Base-by-base conservation (phyloP, 2,797 vertebrate species). In the Cirrhinus molitorella region DNA sequence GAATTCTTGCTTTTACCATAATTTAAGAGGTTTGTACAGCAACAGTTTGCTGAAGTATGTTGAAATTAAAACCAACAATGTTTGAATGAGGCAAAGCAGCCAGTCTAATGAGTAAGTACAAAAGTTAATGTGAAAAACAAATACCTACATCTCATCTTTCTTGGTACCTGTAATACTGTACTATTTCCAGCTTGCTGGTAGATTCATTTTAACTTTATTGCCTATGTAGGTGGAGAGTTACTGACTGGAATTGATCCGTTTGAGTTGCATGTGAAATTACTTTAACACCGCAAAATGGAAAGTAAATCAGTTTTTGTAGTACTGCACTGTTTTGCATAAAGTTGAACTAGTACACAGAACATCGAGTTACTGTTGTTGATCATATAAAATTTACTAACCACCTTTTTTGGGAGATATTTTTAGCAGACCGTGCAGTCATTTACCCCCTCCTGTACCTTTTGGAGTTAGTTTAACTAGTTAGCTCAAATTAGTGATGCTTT, bases 181-280 rank as follows among this genome's bases (percentile, higher is more conserved):
- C n/a, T 31, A 73, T 47, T 49, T 73, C 57, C 57, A 73, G 28
- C 16, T 59, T 81, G 80, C 45, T 66, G 57, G 25, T 73, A 51
- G 70, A 63, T 61, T 73, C 2, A 63, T 81, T 74, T 81, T 0
- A 23, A 40, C 45, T 65, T 47, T 23, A 55, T 31, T 37, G 43
- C 68, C 7, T 4, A 23, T 63, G 79, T 61, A 57, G 68, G 25
- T 72, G 67, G 25, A 61, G 40, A 23, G 67, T 70, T 45, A 68
- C 51, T 80, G 6, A 55, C 51, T 70, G 49, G 23, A 40, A 70
- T 17, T 34, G 67, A 47, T 80, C 25, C n/a, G 37, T 37, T 70
- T 40, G 40, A 81, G 19, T 59, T 49, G 13, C 53, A 25, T 61
- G 43, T 49, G 55, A 37, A 59, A 80, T 57, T 11, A 57, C 25